Evolutionary conservation across 2,113 vertebrate species (phyloP).

Genomic region (Piaya cayana): DNA sequence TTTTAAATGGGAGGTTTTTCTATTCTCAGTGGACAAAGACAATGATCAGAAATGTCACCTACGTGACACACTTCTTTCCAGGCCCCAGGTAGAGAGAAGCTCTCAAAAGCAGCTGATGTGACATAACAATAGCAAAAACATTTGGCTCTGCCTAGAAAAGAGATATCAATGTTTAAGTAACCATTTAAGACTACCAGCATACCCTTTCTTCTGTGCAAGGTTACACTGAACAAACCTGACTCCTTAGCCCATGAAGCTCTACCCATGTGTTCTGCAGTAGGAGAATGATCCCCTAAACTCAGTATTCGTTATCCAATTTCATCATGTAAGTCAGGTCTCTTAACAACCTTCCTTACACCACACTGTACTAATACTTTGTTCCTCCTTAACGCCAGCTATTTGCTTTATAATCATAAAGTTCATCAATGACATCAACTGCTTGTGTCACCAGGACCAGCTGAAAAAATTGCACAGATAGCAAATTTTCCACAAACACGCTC

Average conservation of each 20-base stretch:
- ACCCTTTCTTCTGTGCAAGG: background rate
- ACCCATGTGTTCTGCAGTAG: rapidly evolving
- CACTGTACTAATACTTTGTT: background rate
- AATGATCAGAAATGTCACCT: slow-evolving; percentile 17
- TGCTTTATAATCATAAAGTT: background rate
- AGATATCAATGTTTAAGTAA: background rate
- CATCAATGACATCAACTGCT: background rate
- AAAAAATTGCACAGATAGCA: background rate
- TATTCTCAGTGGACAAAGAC: background rate
- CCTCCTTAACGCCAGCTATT: background rate
- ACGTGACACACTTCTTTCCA: rapidly evolving
- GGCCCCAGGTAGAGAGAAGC: background rate
- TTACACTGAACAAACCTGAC: background rate
- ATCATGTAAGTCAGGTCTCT: background rate
- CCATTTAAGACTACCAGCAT: background rate
- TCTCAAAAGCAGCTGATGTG: background rate
- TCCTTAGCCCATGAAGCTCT: background rate
- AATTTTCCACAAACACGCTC: background rate
- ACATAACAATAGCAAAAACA: background rate
- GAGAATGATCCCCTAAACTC: background rate
- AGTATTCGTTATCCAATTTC: background rate
- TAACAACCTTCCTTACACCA: background rate
- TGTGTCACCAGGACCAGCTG: background rate
- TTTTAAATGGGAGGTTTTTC: slow-evolving; percentile 1
- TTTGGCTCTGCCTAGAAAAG: background rate